Evolutionary conservation across 2,113 vertebrate genomes (phyloP).

Genomic region (Ptilorrhoa leucosticta): DNA sequence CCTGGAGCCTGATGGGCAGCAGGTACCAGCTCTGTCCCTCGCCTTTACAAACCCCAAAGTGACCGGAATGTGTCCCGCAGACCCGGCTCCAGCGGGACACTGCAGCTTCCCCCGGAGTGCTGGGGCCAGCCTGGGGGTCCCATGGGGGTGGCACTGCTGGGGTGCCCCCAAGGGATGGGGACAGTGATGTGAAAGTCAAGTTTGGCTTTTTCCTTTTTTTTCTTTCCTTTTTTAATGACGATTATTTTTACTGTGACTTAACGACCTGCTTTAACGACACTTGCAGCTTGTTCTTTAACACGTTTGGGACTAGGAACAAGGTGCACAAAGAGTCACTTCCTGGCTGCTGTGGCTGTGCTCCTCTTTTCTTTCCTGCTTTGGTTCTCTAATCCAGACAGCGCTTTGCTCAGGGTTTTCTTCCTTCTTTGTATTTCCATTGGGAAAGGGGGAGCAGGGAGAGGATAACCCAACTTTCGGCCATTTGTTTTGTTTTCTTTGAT

Average conservation of each 20-base stretch:
- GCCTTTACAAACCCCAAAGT: background rate
- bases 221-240: background rate
- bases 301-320: background rate
- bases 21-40: background rate
- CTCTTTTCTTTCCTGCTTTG: background rate
- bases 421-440: conserved; percentile 21
- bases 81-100: accelerated
- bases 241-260: conserved; percentile 1
- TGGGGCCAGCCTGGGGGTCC: background rate
- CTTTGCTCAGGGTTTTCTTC: conserved; percentile 65
- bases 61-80: background rate
- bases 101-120: background rate
- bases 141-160: background rate
- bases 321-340: background rate
- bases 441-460: background rate
- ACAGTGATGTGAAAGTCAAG: background rate
- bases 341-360: background rate
- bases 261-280: background rate
- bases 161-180: background rate
- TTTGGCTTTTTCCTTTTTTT: background rate
- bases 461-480: conserved; percentile 22
- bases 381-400: background rate
- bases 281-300: background rate
- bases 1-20: background rate
- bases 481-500: conserved; percentile 29